Evolutionary conservation across 2,888 invertebrate genomes (phyloP), one percentile per base, ranked within the genome.

Genomic region (Trichacis sp.): DNA sequence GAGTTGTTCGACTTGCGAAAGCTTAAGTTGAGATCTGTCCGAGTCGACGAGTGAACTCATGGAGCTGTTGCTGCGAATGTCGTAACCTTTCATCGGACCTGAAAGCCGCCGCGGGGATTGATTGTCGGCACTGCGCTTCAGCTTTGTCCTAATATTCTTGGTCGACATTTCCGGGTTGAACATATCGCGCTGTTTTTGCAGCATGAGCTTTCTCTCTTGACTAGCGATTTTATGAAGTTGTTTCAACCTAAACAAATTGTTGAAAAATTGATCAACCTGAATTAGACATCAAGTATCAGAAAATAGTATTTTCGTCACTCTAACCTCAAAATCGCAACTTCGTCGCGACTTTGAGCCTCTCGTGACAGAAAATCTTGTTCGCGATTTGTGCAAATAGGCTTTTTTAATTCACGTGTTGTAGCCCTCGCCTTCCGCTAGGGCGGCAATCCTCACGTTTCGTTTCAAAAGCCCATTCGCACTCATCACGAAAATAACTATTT

Each of bases 201-300:
- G 76, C 73, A 86, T 85, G 2, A 84, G 79, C 72, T 87, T 88
- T 8, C 88, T 82, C 73, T 88, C 87, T 62, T 86, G 85, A 48
- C 88, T 87, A 18, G 86, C 86, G 49, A 86, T 85, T 74, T 87
- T 86, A 72, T 88, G 87, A 63, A 86, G 82, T 73, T 87, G 86
- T 76, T 87, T 87, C 64, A 88, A 75, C 69, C 88, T 87, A 66
- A 9, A 69, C 64, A 50, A 49, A 36, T 18, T 24, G n/a, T n/a
- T n/a, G n/a, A n/a, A n/a, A n/a, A n/a, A n/a, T n/a, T n/a, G n/a
- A n/a, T n/a, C n/a, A n/a, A n/a, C n/a, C n/a, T n/a, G n/a, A n/a
- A n/a, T n/a, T n/a, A n/a, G n/a, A n/a, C n/a, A n/a, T n/a, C n/a
- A n/a, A n/a, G n/a, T n/a, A n/a, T n/a, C n/a, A n/a, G n/a, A n/a